phyloP scores from a whole-genome alignment of 2,113 vertebrate species.

The Hyla sarda region DNA sequence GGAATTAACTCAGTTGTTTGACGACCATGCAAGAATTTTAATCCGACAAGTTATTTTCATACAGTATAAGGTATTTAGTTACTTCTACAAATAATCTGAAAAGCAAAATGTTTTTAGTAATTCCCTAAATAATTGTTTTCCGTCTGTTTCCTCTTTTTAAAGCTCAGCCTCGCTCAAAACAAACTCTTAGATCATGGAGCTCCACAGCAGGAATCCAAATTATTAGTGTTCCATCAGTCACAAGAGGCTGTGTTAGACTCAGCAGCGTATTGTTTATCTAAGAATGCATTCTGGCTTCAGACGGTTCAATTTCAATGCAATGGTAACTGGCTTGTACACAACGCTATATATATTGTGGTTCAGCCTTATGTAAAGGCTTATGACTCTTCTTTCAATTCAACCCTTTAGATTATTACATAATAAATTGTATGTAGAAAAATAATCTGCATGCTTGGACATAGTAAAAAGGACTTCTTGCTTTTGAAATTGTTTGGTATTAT shows the following conservation, averaged over 20 bases:
- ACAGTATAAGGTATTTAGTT: not conserved
- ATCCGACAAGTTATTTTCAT: not conserved
- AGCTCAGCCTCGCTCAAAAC: conserved; percentile 15
- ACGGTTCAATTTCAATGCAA: not conserved
- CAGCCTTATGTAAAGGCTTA: not conserved
- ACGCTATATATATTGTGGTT: not conserved
- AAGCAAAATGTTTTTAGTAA: not conserved
- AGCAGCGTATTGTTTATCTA: conserved; percentile 26
- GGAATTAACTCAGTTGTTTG: not conserved
- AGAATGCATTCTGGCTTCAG: not conserved
- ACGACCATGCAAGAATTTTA: not conserved
- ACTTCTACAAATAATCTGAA: not conserved
- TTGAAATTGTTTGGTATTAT: not conserved
- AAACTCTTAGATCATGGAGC: conserved; percentile 21
- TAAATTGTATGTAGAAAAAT: not conserved
- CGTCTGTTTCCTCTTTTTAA: conserved; percentile 6
- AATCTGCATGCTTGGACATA: too few species aligned
- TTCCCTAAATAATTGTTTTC: conserved; percentile 13
- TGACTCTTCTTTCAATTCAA: not conserved
- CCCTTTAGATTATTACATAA: not conserved
- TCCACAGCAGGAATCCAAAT: conserved; percentile 16
- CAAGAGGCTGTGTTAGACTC: conserved; percentile 17
- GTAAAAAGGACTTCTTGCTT: too few species aligned
- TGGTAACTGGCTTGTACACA: not conserved
- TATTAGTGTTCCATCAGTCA: conserved; percentile 6